Conservation (phyloP, 2,113 vertebrate species). For the Rhinogobius similis region DNA sequence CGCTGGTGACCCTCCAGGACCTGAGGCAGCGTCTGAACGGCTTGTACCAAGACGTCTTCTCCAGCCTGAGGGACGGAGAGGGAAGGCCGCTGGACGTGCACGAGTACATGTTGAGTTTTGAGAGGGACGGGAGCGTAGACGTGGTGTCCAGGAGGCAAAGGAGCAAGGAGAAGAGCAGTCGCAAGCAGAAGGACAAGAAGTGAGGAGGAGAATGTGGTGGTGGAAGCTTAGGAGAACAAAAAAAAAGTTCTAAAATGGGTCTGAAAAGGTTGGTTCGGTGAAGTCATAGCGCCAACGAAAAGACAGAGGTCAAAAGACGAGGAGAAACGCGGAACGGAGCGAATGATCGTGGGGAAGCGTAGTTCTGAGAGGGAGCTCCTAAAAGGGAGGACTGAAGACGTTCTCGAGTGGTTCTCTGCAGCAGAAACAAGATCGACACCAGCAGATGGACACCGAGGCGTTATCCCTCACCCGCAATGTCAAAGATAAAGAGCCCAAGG, state of each 20-base stretch:
- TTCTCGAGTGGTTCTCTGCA: neutral
- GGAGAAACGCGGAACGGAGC: neutral
- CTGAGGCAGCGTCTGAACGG: constrained; percentile 86
- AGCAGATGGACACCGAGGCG: neutral
- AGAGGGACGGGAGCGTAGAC: constrained; percentile 72
- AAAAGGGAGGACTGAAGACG: neutral
- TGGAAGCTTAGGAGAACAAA: neutral
- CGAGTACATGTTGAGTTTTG: constrained; percentile 82
- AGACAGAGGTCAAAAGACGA: neutral
- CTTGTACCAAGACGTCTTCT: constrained; percentile 90
- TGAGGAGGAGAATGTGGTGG: constrained; percentile 59
- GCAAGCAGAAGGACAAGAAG: constrained; percentile 87
- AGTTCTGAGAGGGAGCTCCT: neutral
- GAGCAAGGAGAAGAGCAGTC: constrained; percentile 73
- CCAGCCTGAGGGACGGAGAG: constrained; percentile 84
- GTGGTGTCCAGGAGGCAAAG: constrained; percentile 23
- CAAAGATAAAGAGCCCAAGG: neutral
- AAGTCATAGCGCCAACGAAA: neutral
- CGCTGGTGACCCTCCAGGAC: constrained; percentile 84
- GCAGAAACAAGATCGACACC: neutral
- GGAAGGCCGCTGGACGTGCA: constrained; percentile 83
- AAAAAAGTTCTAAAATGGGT: neutral
- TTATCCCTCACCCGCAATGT: neutral
- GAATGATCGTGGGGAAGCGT: neutral
- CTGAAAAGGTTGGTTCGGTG: neutral